Conservation (phyloP, 2,797 vertebrate genomes). For the Synanceia verrucosa region DNA sequence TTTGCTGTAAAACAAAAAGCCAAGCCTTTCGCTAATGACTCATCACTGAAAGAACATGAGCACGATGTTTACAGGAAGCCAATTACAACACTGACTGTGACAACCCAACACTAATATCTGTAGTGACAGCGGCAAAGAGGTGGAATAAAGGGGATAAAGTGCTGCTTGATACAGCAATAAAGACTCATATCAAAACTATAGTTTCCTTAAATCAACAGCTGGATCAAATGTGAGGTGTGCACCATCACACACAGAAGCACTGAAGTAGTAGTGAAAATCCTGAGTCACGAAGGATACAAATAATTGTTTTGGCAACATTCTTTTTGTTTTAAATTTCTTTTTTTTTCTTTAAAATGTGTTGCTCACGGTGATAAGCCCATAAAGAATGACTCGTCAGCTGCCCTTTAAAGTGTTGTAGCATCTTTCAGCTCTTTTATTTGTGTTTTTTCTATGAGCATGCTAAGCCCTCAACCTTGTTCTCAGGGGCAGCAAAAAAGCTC, state of each 20-base stretch:
- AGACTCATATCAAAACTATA: conserved; percentile 22
- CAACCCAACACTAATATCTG: conserved; percentile 26
- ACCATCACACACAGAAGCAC: neutral
- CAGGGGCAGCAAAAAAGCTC: neutral
- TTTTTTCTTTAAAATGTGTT: neutral
- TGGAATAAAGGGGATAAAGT: conserved; percentile 5
- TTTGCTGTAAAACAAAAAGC: conserved; percentile 59
- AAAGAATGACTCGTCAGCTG: neutral
- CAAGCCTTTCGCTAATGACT: conserved; percentile 52
- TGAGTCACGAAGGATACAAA: neutral
- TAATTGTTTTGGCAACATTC: neutral
- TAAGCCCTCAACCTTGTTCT: neutral
- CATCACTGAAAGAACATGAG: conserved; percentile 51
- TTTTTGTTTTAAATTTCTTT: too few species aligned
- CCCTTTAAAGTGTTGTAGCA: neutral
- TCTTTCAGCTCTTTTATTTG: conserved; percentile 5
- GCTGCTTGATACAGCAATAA: neutral
- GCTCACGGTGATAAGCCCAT: neutral
- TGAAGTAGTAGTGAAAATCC: neutral
- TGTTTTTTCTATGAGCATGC: neutral
- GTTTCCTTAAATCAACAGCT: conserved; percentile 6
- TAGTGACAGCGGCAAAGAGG: conserved; percentile 27
- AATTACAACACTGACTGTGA: conserved; percentile 55
- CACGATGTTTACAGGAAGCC: conserved; percentile 60
- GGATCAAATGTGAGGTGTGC: neutral